Percentiles rank a stretch among this genome's conserved stretches.
Evolutionary conservation across 2,888 invertebrate species (phyloP).

Genomic region (Andrena minutula): DNA sequence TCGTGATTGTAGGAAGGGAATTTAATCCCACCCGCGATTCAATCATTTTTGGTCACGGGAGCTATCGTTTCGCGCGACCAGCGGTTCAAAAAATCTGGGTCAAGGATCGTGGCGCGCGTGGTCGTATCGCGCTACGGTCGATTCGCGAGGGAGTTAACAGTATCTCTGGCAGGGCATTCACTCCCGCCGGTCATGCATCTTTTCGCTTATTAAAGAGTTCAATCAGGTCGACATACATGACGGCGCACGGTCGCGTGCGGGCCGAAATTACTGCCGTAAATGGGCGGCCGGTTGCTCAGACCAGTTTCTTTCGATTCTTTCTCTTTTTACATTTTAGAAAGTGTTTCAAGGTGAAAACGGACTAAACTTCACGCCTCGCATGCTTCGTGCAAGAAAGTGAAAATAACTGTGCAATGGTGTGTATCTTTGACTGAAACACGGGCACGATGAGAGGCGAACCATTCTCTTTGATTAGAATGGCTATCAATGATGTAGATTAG

Average conservation of each 20-base stretch:
- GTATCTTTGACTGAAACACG: background rate
- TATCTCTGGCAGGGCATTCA: conserved; percentile 30
- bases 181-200: conserved; percentile 5
- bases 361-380: background rate
- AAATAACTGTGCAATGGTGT: background rate
- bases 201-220: background rate
- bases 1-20: background rate
- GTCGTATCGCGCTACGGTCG: background rate
- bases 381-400: background rate
- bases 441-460: background rate
- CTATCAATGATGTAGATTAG: too few species aligned
- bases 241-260: background rate
- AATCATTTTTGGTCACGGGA: too few species aligned
- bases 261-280: conserved; percentile 5
- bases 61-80: background rate
- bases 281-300: background rate
- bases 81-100: conserved; percentile 48
- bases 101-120: conserved; percentile 52
- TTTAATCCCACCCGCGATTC: background rate
- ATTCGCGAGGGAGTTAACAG: conserved; percentile 3
- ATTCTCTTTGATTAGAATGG: too few species aligned
- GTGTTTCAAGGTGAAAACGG: conserved; percentile 15
- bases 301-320: background rate
- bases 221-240: background rate
- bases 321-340: conserved; percentile 23